Percentiles rank a stretch among this genome's conserved stretches.
Evolutionary conservation across 2,113 vertebrate species (phyloP).

Genomic region (Halichoerus grypus): DNA sequence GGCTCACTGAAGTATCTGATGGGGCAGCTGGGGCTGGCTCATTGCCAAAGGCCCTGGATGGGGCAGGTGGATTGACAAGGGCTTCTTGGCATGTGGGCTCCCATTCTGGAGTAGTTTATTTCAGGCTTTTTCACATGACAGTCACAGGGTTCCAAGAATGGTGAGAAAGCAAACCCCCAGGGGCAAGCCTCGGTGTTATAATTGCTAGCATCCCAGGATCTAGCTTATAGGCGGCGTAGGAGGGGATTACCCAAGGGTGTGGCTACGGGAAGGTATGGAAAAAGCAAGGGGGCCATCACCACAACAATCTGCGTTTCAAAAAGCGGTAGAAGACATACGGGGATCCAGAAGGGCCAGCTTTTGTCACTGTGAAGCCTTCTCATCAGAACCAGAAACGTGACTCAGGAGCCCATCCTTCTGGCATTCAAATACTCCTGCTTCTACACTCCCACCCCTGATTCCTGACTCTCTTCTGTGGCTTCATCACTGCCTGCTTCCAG

Average conservation of each 20-base stretch:
- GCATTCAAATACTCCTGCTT: neutral
- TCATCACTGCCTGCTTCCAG: neutral
- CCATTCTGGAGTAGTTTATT: neutral
- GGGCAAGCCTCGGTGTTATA: neutral
- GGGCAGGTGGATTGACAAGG: neutral
- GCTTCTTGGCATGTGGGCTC: neutral
- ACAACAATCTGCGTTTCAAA: neutral
- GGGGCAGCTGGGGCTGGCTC: neutral
- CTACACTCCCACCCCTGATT: neutral
- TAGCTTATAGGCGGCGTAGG: neutral
- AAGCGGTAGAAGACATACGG: neutral
- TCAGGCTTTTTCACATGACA: neutral
- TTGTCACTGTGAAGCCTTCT: neutral
- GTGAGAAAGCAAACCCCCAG: neutral
- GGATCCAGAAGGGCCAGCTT: rapidly evolving
- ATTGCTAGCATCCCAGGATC: neutral
- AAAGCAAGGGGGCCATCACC: neutral
- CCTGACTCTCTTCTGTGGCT: neutral
- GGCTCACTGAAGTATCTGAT: neutral
- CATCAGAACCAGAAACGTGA: neutral
- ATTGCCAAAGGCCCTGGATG: neutral
- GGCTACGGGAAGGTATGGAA: neutral
- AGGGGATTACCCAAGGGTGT: neutral
- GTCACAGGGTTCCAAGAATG: neutral
- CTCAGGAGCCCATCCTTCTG: neutral